Evolutionary conservation across 2,113 vertebrate genomes (phyloP), one percentile per base, ranked within the genome.

Genomic region (Bettongia penicillata): DNA sequence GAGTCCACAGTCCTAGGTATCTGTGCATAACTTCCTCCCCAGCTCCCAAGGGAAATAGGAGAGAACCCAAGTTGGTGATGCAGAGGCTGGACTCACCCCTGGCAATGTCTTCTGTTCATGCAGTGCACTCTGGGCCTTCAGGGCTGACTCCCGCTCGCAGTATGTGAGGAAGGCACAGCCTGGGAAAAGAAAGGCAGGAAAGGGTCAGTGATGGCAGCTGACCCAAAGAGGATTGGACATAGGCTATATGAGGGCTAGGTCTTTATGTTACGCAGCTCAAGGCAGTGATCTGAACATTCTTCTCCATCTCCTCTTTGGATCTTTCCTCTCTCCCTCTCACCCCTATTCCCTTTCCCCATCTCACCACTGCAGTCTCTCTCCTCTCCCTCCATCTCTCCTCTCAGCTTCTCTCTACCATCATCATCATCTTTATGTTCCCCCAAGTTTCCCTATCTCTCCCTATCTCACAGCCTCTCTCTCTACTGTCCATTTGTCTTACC

Each of bases 81-180:
- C 95, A 84, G 12, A 89, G 92, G 95, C 91, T 93, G 93, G 97
- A 98, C 99, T 99, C 97, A 99, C 99, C 99, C 99, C 99, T 14
- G 99, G 99, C 96, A 99, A 98, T 37, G 99, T 99, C 98, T 99
- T 99, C 98, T 99, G 99, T 97, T 99, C 99, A 95, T 99, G 99
- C 97, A 99, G 98, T 61, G 99, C 99, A 9, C 99, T 99, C 98
- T 99, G 99, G 98, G 99, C 99, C 98, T 99, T 99, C 97, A 99
- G 97, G 97, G 99, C 99, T 96, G 99, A 99, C 98, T 99, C 99
- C 97, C 99, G 98, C 98, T 99, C 99, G 97, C 99, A 99, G 98
- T 99, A 99, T 92, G 99, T 99, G 98, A 99, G 98, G 98, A 99
- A 99, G 97, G 99, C 99, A 98, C 99, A 99, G 98, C 99, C 99